phyloP scores from a whole-genome alignment of 1,140 invertebrate genomes.

The Sipha flava region DNA sequence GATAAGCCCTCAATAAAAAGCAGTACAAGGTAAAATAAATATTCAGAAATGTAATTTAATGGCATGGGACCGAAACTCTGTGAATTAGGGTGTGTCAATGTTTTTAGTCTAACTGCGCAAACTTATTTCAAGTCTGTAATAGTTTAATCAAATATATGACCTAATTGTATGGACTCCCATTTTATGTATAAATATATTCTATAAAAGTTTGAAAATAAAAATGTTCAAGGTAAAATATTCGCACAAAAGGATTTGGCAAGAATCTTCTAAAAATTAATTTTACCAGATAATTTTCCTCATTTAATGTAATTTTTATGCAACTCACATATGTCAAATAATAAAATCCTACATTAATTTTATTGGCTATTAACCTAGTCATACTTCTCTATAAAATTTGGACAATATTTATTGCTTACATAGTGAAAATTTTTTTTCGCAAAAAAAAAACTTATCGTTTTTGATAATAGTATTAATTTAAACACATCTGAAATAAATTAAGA shows the following conservation, averaged over 20 bases:
- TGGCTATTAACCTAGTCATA: background rate
- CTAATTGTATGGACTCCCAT: background rate
- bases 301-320: background rate
- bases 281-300: background rate
- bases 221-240: conserved; percentile 2
- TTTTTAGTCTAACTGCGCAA: background rate
- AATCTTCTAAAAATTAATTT: background rate
- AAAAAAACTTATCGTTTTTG: too few species aligned
- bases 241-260: background rate
- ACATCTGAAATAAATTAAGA: too few species aligned
- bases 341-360: background rate
- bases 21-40: too few species aligned
- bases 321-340: background rate
- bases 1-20: too few species aligned
- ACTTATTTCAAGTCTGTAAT: background rate
- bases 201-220: background rate
- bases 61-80: background rate
- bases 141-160: background rate
- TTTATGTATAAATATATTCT: background rate
- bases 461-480: too few species aligned
- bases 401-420: too few species aligned
- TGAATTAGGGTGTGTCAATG: background rate
- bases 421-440: too few species aligned
- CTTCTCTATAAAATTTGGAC: too few species aligned
- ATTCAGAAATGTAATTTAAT: background rate